A percentile compares a stretch with the other conserved stretches of the same genome.
Conservation (phyloP, 2,888 invertebrate species). For the Eupithecia tripunctaria region DNA sequence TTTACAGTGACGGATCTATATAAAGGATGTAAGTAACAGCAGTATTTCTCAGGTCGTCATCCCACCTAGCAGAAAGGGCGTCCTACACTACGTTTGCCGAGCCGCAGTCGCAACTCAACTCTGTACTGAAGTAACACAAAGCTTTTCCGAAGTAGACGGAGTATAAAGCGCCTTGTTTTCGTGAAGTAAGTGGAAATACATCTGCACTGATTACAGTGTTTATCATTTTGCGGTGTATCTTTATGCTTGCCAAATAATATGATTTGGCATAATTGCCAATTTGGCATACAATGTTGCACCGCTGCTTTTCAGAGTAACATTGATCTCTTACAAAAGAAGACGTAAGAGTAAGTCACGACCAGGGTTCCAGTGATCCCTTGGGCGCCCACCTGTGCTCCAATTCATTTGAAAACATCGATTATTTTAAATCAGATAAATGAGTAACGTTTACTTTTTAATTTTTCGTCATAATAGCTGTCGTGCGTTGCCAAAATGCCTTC, state of each 20-base stretch:
- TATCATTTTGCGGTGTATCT: slow-evolving; percentile 32
- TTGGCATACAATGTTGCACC: slow-evolving; percentile 60
- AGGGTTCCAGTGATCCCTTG: slow-evolving; percentile 65
- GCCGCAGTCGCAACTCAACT: not conserved
- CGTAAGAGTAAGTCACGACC: slow-evolving; percentile 79
- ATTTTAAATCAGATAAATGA: slow-evolving; percentile 61
- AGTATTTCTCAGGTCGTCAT: not conserved
- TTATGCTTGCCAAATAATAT: slow-evolving; percentile 46
- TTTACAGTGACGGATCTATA: too few relatives aligned
- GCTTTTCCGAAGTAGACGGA: not conserved
- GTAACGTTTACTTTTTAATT: slow-evolving; percentile 59
- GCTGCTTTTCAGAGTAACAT: slow-evolving; percentile 63
- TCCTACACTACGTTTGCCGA: not conserved
- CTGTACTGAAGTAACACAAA: not conserved
- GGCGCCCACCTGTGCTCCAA: slow-evolving; percentile 77
- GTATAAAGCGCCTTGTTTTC: not conserved
- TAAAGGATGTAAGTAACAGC: too few relatives aligned
- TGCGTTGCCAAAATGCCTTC: slow-evolving; percentile 60
- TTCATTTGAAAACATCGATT: slow-evolving; percentile 49
- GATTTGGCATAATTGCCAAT: slow-evolving; percentile 64
- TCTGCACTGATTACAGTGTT: slow-evolving; percentile 1
- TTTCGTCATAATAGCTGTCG: slow-evolving; percentile 67
- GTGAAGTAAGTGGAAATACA: not conserved
- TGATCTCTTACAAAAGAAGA: slow-evolving; percentile 62
- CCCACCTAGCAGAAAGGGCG: not conserved